Conservation (phyloP, 2,888 invertebrate species). For the Macrophya annulata region DNA sequence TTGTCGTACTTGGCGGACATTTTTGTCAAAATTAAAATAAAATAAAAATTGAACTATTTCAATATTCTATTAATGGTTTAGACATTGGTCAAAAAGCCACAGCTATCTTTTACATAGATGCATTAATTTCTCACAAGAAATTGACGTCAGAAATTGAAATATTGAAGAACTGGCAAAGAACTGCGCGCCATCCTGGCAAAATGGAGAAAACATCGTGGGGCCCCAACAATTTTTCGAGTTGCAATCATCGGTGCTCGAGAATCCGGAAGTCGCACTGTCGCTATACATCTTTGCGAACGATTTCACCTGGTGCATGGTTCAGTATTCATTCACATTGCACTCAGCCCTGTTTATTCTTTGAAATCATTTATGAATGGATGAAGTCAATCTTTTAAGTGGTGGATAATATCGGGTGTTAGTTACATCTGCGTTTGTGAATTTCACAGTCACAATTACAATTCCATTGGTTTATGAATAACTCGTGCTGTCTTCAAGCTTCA, state of each 20-base stretch:
- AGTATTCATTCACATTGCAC: slow-evolving; percentile 33
- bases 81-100: background rate
- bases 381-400: background rate
- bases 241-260: slow-evolving; percentile 84
- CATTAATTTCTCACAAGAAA: slow-evolving; percentile 71
- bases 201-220: slow-evolving; percentile 75
- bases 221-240: slow-evolving; percentile 83
- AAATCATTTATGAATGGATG: no score
- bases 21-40: no score
- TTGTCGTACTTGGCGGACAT: no score
- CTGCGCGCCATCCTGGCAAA: slow-evolving; percentile 74
- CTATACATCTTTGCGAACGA: slow-evolving; percentile 80
- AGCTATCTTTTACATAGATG: background rate
- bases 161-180: slow-evolving; percentile 76
- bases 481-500: background rate
- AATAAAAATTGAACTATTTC: no score
- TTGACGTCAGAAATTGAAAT: slow-evolving; percentile 73
- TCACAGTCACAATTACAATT: background rate
- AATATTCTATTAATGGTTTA: no score
- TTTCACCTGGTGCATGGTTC: slow-evolving; percentile 82
- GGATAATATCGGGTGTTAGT: background rate
- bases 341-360: background rate
- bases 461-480: background rate
- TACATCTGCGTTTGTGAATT: background rate
- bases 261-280: slow-evolving; percentile 82